Evolutionary conservation across 2,888 invertebrate species (phyloP), one percentile per base, ranked within the genome.

Genomic region (Scaptomyza parva): DNA sequence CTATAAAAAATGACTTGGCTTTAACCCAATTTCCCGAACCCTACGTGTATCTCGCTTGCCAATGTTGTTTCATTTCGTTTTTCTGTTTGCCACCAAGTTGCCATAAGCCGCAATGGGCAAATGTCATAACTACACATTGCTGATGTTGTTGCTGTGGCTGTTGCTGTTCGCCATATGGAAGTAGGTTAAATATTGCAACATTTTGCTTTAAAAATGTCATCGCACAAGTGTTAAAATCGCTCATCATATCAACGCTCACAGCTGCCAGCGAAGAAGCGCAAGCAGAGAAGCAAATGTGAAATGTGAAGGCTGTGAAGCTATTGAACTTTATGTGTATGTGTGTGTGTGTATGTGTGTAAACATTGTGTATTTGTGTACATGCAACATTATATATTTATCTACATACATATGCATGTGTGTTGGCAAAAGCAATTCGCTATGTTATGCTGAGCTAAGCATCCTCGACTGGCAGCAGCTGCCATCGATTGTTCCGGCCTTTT

Each of bases 221-320:
- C 73, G 63, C 72, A 70, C 66, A 88, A 88, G 88, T 85, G 84
- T 76, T 83, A 73, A 85, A 88, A 85, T 85, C 86, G 80, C 84
- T 88, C 86, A 88, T 83, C 80, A 70, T 88, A 73, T 84, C 86
- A 86, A 76, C 68, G 47, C 73, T 53, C 53, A 48, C 85, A 78
- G 77, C 81, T 78, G 78, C 47, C 47, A 53, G 40, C 24, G 43
- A 28, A 18, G 28, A 53, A 17, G 40, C 53, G 40, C 8, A 26
- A 26, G 26, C 6, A 26, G 39, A 24, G 43, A 53, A 61, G 61
- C 45, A 62, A 54, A 40, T 47, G 30, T 39, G 14, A 62, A 54
- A 40, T 47, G 30, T 39, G 14, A 45, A 50, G 48, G 53, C 50
- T n/a, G 17, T 17, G 18, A 30, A 45, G 79, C 67, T 82, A 87